Evolutionary conservation across 2,113 vertebrate species (phyloP), one percentile per base, ranked within the genome.

Genomic region (Aix galericulata): DNA sequence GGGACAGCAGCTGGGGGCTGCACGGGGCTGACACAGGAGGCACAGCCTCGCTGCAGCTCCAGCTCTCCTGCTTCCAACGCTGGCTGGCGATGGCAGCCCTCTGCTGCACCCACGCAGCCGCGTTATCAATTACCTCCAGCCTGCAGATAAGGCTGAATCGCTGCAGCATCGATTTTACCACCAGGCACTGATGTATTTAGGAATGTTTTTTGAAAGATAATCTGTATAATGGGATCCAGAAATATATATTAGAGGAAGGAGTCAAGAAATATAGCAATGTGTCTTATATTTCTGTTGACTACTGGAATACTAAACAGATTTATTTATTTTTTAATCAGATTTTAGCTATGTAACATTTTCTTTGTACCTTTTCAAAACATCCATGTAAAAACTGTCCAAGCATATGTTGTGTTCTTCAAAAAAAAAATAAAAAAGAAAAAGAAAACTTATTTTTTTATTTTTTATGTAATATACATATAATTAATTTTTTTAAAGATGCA

Each of bases 21-120:
- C 26, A 14, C 0, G 48, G 59, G 59, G 29, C 18, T 55, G 29
- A 27, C 34, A 8, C 7, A 23, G 40, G 27, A 55, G 46, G 4
- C 36, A 17, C 50, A 87, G 22, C 22, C 17, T 12, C 8, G 1
- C 48, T 29, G 44, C 48, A 79, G 34, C 42, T 66, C 50, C 14
- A 21, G 40, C 63, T 26, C 31, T 53, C 38, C 8, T 17, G 16
- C 36, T 21, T n/a, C 5, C 58, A 44, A 23, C 9, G 20, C 52
- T 32, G 46, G 16, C 52, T 32, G 46, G 9, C 31, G 42, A 6
- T 4, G 1, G 34, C 23, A 46, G 34, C 36, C 13, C 29, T 15
- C 6, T 0, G 0, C 55, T 6, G 6, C 18, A 52, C 15, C n/a
- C 60, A 42, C 3, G 0, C 50, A 18, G 18, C 48, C 14, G 5